Percentiles rank a stretch among this genome's conserved stretches.
Evolutionary conservation across 1,140 invertebrate species (phyloP).

Genomic region (Archivesica marissinica): DNA sequence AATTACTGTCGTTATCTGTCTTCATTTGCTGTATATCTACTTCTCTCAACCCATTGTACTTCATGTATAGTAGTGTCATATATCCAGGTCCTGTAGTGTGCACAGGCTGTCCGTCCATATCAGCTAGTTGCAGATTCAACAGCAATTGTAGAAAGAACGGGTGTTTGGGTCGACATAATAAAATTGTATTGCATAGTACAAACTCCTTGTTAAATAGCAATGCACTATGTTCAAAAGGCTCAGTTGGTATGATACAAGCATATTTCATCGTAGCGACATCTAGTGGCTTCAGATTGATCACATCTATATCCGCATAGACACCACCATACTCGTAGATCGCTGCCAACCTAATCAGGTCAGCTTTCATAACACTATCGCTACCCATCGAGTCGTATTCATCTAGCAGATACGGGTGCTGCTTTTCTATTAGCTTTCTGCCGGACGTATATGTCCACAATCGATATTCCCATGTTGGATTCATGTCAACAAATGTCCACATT

Average conservation of each 20-base stretch:
- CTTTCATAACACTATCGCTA: background rate
- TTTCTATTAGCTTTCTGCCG: conserved; percentile 68
- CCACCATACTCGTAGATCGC: conserved; percentile 76
- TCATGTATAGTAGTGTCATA: conserved; percentile 65
- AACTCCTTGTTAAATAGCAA: conserved; percentile 66
- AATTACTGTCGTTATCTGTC: background rate
- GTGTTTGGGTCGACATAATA: conserved; percentile 72
- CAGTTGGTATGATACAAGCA: conserved; percentile 74
- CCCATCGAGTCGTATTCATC: conserved; percentile 50
- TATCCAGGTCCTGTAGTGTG: conserved; percentile 76
- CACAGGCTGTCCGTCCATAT: background rate
- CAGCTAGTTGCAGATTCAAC: conserved; percentile 52
- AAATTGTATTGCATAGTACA: conserved; percentile 75
- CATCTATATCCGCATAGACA: conserved; percentile 77
- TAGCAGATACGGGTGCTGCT: conserved; percentile 70
- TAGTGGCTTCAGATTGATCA: conserved; percentile 71
- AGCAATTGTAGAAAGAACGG: conserved; percentile 74
- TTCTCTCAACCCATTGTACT: conserved; percentile 44
- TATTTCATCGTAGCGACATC: conserved; percentile 67
- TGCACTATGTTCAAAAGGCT: conserved; percentile 74
- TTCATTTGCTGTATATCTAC: background rate
- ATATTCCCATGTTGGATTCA: conserved; percentile 76
- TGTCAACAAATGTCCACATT: conserved; percentile 70
- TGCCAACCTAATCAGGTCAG: conserved; percentile 75
- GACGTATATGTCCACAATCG: conserved; percentile 79